Base-by-base conservation (phyloP, 2,888 invertebrate genomes). In the Tiliacea aurago region DNA sequence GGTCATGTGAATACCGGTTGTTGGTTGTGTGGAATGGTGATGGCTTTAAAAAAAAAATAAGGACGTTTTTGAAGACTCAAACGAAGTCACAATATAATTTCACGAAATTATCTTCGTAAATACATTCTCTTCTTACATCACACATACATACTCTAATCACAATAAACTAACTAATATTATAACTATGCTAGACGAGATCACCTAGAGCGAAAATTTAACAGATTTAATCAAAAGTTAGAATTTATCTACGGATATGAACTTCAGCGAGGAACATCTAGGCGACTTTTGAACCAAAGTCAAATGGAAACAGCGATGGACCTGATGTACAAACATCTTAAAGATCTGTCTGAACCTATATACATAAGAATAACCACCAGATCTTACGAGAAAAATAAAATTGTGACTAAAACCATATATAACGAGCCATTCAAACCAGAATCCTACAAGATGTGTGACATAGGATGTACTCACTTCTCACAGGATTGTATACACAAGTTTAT, bases 401-500 rank as follows among this genome's bases (percentile, higher is more conserved):
- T 13, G 11, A 47, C n/a, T 55, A 37, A 49, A 66, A 47, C 49
- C 18, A 62, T 9, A 23, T 68, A 58, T 37, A 64, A 56, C 20
- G 65, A 58, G 56, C 67, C 55, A 64, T 76, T 67, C 49, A 75
- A 82, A 70, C 67, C 55, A 67, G 55, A 37, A 47, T 47, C 15
- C 45, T 23, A 18, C 41, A 53, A 70, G n/a, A 51, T 23, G 47
- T 61, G 23, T 23, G 43, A 76, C 74, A 78, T 58, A 66, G 53
- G 33, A 56, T 49, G 69, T 28, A 28, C 28, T 62, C 28, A 68
- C 49, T 45, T 51, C 28, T 56, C 51, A 55, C 49, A 51, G 28
- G 67, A 73, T 78, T 78, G 76, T 75, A 77, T 53, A 64, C 45
- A 47, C 45, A 23, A 80, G 66, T 80, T 78, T 84, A 84, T 83